phyloP scores from a whole-genome alignment of 2,888 invertebrate genomes.

The Sphaerophoria rueppellii region DNA sequence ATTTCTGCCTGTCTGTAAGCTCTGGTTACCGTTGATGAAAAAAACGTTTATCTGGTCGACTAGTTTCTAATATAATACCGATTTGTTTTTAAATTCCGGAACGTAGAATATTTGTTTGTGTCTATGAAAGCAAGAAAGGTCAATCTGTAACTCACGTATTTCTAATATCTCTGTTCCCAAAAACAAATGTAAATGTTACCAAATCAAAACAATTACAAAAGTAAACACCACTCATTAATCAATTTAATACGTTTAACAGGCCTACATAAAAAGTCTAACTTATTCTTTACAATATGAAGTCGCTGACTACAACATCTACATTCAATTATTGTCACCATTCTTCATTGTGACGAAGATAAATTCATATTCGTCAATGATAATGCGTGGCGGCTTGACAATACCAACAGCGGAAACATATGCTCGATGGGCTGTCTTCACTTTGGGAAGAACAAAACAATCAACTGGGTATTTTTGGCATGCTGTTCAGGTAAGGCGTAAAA shows the following conservation, averaged over 20 bases:
- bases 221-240: slow-evolving; percentile 18
- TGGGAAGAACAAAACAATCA: slow-evolving; percentile 90
- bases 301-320: slow-evolving; percentile 86
- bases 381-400: slow-evolving; percentile 86
- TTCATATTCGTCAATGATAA: slow-evolving; percentile 87
- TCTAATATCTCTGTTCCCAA: too few relatives aligned
- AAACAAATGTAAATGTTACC: neutral
- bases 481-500: slow-evolving; percentile 85
- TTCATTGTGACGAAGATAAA: slow-evolving; percentile 96
- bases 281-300: slow-evolving; percentile 92
- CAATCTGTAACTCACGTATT: too few relatives aligned
- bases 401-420: slow-evolving; percentile 88
- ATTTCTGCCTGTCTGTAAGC: too few relatives aligned
- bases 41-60: too few relatives aligned
- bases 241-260: slow-evolving; percentile 81
- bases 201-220: neutral
- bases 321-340: slow-evolving; percentile 92
- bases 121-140: too few relatives aligned
- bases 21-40: too few relatives aligned
- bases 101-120: too few relatives aligned
- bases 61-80: too few relatives aligned
- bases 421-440: slow-evolving; percentile 88
- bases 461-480: slow-evolving; percentile 96
- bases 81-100: too few relatives aligned
- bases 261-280: slow-evolving; percentile 89